Evolutionary conservation across 1,140 invertebrate species (phyloP).

Genomic region (Drosophila malerkotliana): DNA sequence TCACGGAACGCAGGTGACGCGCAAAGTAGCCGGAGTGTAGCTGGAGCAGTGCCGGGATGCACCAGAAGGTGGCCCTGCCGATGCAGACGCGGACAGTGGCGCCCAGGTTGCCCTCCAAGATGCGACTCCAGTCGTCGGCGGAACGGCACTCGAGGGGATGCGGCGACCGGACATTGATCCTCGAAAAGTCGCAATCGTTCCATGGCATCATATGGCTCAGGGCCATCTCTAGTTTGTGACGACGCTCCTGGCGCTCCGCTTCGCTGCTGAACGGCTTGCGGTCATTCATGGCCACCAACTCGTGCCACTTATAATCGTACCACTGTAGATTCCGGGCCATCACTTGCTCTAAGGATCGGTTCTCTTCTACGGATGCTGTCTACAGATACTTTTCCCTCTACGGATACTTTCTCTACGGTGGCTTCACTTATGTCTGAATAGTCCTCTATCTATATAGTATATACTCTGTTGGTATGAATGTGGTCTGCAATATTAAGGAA

Average conservation of each 20-base stretch:
- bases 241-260: neutral
- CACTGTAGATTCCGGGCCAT: neutral
- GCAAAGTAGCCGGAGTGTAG: neutral
- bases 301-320: constrained; percentile 1
- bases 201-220: neutral
- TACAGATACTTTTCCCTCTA: too few relatives aligned
- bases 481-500: too few relatives aligned
- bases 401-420: too few relatives aligned
- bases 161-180: neutral
- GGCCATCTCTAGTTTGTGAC: neutral
- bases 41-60: neutral
- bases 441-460: too few relatives aligned
- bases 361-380: too few relatives aligned
- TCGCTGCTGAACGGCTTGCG: neutral
- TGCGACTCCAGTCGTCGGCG: neutral
- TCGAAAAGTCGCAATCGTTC: neutral
- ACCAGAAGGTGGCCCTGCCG: constrained; percentile 8
- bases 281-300: neutral
- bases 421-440: too few relatives aligned
- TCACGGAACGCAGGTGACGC: neutral
- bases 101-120: neutral
- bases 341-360: too few relatives aligned
- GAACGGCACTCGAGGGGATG: neutral
- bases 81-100: neutral
- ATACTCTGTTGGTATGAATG: too few relatives aligned